Base-by-base conservation (phyloP, 2,888 invertebrate species). In the Sympetrum striolatum region DNA sequence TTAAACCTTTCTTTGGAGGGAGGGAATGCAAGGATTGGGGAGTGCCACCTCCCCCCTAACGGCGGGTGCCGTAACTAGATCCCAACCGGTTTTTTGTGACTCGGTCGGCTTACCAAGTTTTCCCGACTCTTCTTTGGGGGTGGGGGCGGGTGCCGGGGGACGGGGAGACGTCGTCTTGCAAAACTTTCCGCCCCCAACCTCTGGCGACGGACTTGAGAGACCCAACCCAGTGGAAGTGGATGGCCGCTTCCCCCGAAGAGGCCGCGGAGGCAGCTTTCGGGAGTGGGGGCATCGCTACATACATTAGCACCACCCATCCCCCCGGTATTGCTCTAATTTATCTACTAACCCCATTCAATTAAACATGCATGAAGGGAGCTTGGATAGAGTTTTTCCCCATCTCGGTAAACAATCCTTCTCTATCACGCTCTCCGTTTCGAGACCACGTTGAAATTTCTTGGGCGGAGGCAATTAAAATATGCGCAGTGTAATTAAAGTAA, bases 291-390 rank as follows among this genome's bases (percentile, higher is more conserved):
- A 22, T 18, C 80, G 37, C 80, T 37, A 39, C 37, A 39, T 39
- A 80, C 58, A 18, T 35, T 37, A 35, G 60, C 86, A 53, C 37
- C 60, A 35, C 86, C 22, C 44, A 44, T 44, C 44, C 10, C 60
- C 60, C n/a, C 86, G 86, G n/a, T 86, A 86, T 86, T 86, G 86
- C 86, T 86, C 86, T 86, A 86, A 86, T 86, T 86, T 86, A 86
- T 86, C 86, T 86, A 86, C 86, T 60, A 86, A 37, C 58, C 86
- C 86, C 86, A 86, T 86, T 86, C 53, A 86, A 86, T 86, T 86
- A 86, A 60, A 60, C 86, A 86, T 86, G 86, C 86, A 86, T 86
- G 86, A 60, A 86, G 86, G 73, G 73, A 86, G 58, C 58, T 86
- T 60, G 86, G 86, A 58, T 60, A 86, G 58, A 58, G 53, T 86